Base-by-base conservation (phyloP, 2,113 vertebrate genomes). In the Pelodiscus sinensis region DNA sequence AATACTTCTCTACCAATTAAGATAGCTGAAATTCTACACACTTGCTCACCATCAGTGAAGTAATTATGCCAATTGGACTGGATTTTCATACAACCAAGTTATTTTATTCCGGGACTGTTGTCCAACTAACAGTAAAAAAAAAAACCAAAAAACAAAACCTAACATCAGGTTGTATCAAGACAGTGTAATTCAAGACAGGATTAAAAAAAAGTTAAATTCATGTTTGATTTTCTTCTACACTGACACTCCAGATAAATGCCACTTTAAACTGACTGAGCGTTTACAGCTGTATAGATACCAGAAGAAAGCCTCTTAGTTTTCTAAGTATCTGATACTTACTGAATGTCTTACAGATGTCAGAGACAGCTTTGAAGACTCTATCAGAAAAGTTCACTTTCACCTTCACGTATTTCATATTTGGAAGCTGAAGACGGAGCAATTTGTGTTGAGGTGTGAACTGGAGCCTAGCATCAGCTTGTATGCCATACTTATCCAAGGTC, bases 331-430 rank as follows among this genome's bases (percentile, higher is more conserved):
- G 65, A 85, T 97, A 99, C 99, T 99, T 98, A 99, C 99, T 99
- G 97, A 99, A 99, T 2, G 99, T 99, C 97, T 99, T 99, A 98
- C 99, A 99, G 98, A 99, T 99, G 98, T 99, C 99, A 1, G 99
- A 99, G 80, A 99, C 99, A 0, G 99, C 99, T 98, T 99, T 99
- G 98, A 99, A 99, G 98, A 99, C 99, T 54, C 99, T 98, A 96
- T 99, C 99, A 0, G 99, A 99, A 98, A 99, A 99, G 97, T 99
- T 99, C 97, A 99, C 99, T 95, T 99, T 99, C 97, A 99, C 99
- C 97, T 99, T 99, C 98, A 99, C 99, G 60, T 99, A 99, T 94
- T 99, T 99, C 99, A 99, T 99, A 98, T 99, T 99, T 96, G 99
- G 99, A 92, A 99, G 98, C 95, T 99, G 99, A 31, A 99, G 98